Conservation (phyloP, 2,113 vertebrate genomes). For the Corythaeola cristata region DNA sequence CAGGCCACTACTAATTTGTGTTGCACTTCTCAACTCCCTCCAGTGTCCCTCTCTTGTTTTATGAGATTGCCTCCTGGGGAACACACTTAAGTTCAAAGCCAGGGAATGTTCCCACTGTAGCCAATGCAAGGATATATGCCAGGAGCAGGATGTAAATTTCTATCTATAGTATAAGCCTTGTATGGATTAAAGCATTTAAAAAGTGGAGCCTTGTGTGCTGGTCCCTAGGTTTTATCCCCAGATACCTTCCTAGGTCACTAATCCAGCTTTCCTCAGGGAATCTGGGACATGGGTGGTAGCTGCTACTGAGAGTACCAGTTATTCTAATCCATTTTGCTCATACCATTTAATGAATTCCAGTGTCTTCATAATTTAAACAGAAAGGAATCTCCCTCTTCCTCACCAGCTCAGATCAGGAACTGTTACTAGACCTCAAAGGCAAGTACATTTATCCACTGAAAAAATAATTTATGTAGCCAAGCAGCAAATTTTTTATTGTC, state of each 20-base stretch:
- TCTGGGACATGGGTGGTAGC: background rate
- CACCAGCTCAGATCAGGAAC: background rate
- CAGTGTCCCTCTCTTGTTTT: slow-evolving; percentile 1
- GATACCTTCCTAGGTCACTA: background rate
- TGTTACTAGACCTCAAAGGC: background rate
- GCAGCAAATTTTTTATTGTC: background rate
- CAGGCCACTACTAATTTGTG: slow-evolving; percentile 7
- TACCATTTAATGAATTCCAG: background rate
- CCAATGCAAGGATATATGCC: background rate
- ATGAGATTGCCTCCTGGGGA: slow-evolving; percentile 34
- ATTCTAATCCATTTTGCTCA: background rate
- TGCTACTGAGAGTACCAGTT: background rate
- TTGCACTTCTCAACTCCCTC: background rate
- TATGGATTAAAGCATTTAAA: background rate
- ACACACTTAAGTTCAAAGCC: background rate
- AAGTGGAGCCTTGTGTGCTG: background rate
- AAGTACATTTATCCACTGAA: background rate
- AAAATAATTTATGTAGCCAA: background rate
- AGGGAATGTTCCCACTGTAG: slow-evolving; percentile 26
- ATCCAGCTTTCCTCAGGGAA: background rate
- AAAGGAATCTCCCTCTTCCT: background rate
- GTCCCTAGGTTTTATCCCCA: background rate
- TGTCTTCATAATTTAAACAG: background rate
- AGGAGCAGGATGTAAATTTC: background rate
- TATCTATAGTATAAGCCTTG: background rate